These are phyloP conservation scores for Remorina albescens DNA, from an alignment of 2,797 vertebrate species.

Conservation along the genomic window DNA sequence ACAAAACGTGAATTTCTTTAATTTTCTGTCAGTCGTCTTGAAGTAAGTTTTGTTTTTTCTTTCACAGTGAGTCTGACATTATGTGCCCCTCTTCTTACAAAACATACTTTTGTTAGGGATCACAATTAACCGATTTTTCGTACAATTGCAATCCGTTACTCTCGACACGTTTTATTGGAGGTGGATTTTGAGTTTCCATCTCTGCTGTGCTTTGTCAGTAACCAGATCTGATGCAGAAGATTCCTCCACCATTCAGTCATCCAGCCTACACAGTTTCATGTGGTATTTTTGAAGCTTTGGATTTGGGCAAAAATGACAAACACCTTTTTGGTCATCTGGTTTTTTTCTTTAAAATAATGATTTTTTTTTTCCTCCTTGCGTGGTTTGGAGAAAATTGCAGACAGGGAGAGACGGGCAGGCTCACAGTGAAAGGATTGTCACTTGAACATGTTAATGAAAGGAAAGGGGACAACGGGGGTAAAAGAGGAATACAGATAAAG, in stretches of 20 bases:
- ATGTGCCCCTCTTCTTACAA: slow-evolving; percentile 19
- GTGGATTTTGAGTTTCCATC: background rate
- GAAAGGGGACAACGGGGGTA: slow-evolving; percentile 31
- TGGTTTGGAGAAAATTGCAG: slow-evolving; percentile 59
- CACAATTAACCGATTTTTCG: slow-evolving; percentile 1
- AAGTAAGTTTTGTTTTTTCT: background rate
- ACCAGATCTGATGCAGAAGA: slow-evolving; percentile 26
- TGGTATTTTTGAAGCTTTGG: slow-evolving; percentile 24
- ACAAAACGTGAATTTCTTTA: background rate
- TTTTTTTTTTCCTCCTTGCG: slow-evolving; percentile 27
- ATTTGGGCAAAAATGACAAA: slow-evolving; percentile 31
- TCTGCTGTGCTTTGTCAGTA: slow-evolving; percentile 1
- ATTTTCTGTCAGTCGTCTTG: background rate
- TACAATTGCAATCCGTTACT: slow-evolving; percentile 1
- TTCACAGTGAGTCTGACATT: slow-evolving; percentile 1
- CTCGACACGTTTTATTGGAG: slow-evolving; percentile 15
- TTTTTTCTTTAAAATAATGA: no score
- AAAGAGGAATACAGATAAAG: slow-evolving; percentile 59
- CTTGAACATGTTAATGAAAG: slow-evolving; percentile 72
- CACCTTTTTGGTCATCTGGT: slow-evolving; percentile 45
- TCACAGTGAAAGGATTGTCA: slow-evolving; percentile 53
- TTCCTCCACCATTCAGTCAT: slow-evolving; percentile 32
- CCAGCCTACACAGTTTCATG: slow-evolving; percentile 30
- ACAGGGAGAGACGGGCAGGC: slow-evolving; percentile 45
- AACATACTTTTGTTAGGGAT: background rate